Evolutionary conservation across 1,140 invertebrate species (phyloP).

Genomic region (Drosophila neocordata): DNA sequence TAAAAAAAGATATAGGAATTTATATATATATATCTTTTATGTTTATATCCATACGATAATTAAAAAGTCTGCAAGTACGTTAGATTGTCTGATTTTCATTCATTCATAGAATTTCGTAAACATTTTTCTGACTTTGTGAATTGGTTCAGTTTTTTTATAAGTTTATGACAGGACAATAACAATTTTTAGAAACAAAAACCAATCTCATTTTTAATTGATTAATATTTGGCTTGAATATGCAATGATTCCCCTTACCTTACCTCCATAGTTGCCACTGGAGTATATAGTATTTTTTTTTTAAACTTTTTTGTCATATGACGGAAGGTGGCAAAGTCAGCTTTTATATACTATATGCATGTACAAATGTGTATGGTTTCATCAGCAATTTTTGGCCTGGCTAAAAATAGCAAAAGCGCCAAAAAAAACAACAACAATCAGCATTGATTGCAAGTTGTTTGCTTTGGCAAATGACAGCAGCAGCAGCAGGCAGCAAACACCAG

Average conservation of each 20-base stretch:
- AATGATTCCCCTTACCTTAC: neutral
- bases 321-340: slow-evolving; percentile 51
- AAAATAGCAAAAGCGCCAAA: slow-evolving; percentile 64
- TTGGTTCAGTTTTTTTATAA: no score
- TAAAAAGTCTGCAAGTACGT: neutral
- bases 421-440: slow-evolving; percentile 48
- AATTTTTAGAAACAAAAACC: no score
- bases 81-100: neutral
- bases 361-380: slow-evolving; percentile 52
- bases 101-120: neutral
- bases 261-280: neutral
- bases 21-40: neutral
- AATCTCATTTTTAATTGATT: neutral
- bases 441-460: slow-evolving; percentile 74
- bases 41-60: neutral
- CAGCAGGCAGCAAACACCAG: slow-evolving; percentile 26
- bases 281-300: slow-evolving; percentile 6
- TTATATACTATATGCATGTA: slow-evolving; percentile 33
- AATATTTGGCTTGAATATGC: neutral
- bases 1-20: neutral
- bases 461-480: slow-evolving; percentile 54
- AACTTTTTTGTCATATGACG: slow-evolving; percentile 40
- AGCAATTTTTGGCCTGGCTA: slow-evolving; percentile 59
- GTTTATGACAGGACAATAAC: no score
- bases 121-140: no score